These are phyloP conservation scores for Lepilemur septentrionalis DNA, from an alignment of 2,797 vertebrate genomes.

Conservation along the genomic window DNA sequence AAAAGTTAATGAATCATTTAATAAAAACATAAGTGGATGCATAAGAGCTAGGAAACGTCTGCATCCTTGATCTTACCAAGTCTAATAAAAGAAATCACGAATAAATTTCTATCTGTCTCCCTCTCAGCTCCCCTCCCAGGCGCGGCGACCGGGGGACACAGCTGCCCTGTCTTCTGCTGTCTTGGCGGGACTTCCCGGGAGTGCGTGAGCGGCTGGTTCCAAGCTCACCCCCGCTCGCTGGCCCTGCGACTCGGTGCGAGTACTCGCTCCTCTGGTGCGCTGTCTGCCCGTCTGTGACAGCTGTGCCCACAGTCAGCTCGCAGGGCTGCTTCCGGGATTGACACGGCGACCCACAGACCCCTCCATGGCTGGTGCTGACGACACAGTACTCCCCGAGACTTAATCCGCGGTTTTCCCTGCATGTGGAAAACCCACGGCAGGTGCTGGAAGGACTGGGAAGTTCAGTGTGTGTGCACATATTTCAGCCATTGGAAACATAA, in stretches of 20 bases:
- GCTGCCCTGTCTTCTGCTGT: neutral
- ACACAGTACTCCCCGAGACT: rapidly evolving
- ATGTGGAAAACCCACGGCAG: neutral
- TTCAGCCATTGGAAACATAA: slow-evolving; percentile 23
- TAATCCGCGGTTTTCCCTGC: neutral
- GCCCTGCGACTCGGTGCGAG: rapidly evolving
- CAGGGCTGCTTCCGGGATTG: neutral
- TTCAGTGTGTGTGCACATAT: neutral
- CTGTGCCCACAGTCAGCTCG: neutral
- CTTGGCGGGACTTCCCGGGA: too few relatives aligned
- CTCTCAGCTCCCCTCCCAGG: neutral
- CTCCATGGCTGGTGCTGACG: too few relatives aligned
- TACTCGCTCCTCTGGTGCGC: neutral
- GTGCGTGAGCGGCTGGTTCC: neutral
- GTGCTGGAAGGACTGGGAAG: neutral
- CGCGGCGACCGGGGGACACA: rapidly evolving
- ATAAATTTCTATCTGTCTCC: neutral
- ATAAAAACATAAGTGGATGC: neutral
- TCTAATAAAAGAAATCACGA: neutral
- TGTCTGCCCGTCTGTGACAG: neutral
- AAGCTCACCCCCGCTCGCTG: neutral
- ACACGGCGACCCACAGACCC: neutral
- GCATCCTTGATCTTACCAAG: neutral
- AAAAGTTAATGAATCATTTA: neutral
- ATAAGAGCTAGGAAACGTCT: neutral